Conservation (phyloP, 2,113 vertebrate genomes). For the Sakesphorus luctuosus region DNA sequence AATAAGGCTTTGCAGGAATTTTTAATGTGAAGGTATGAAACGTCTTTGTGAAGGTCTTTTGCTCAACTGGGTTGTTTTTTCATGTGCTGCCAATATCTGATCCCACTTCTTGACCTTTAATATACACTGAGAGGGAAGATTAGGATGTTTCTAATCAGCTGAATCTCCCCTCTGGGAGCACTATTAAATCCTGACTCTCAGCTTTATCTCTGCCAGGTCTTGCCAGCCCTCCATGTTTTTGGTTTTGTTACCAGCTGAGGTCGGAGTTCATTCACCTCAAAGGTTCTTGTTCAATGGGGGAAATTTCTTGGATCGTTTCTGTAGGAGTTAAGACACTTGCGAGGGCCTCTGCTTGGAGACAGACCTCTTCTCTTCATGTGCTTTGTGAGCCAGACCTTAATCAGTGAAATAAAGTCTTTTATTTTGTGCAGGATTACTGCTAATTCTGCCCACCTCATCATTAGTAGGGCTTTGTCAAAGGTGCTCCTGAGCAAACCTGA, state of each 20-base stretch:
- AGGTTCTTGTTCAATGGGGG: slow-evolving; percentile 24
- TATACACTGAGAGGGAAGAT: slow-evolving; percentile 30
- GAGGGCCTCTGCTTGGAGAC: not conserved
- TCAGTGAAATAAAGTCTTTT: not conserved
- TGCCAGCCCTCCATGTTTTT: slow-evolving; percentile 34
- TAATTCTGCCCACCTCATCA: slow-evolving; percentile 7
- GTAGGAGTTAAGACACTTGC: not conserved
- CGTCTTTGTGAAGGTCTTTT: slow-evolving; percentile 29
- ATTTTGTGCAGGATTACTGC: not conserved
- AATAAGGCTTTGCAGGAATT: slow-evolving; percentile 22
- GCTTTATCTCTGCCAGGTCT: slow-evolving; percentile 37
- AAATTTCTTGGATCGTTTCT: slow-evolving; percentile 35
- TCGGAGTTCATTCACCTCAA: slow-evolving; percentile 36
- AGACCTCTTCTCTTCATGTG: slow-evolving; percentile 10
- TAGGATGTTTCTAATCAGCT: slow-evolving; percentile 57
- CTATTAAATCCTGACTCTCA: slow-evolving; percentile 32
- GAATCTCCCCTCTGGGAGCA: slow-evolving; percentile 57
- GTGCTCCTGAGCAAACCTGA: not conserved
- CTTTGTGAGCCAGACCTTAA: not conserved
- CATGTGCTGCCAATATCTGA: slow-evolving; percentile 60
- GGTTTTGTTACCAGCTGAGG: slow-evolving; percentile 45
- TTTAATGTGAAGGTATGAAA: not conserved
- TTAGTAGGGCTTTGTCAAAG: not conserved
- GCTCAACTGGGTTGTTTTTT: slow-evolving; percentile 11
- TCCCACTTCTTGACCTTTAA: slow-evolving; percentile 61